Conservation (phyloP, 1,140 invertebrate genomes). For the Heliconius hermathena region DNA sequence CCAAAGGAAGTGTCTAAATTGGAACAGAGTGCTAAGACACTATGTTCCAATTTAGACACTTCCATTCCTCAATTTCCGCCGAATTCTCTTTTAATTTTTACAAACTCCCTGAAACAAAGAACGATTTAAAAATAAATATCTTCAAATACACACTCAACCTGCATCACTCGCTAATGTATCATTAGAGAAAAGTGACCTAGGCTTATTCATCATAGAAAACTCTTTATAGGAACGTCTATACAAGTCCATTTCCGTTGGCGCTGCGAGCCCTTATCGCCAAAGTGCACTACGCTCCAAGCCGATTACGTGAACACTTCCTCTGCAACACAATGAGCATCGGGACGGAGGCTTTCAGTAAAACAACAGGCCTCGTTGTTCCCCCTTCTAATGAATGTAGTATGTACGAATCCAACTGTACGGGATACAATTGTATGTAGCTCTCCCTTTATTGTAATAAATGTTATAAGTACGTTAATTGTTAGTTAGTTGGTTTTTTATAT, state of each 20-base stretch:
- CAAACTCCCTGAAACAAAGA: too few relatives aligned
- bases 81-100: too few relatives aligned
- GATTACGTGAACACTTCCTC: slow-evolving; percentile 40
- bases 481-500: not conserved
- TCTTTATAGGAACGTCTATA: slow-evolving; percentile 30
- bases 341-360: slow-evolving; percentile 35
- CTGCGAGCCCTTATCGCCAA: slow-evolving; percentile 39
- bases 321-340: slow-evolving; percentile 37
- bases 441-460: not conserved
- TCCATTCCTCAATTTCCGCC: too few relatives aligned
- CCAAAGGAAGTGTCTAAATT: too few relatives aligned
- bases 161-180: slow-evolving; percentile 20
- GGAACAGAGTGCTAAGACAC: too few relatives aligned
- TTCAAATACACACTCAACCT: not conserved
- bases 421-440: not conserved
- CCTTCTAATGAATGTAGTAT: slow-evolving; percentile 35
- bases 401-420: not conserved
- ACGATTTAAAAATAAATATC: not conserved
- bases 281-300: slow-evolving; percentile 43
- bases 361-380: slow-evolving; percentile 37
- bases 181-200: slow-evolving; percentile 16
- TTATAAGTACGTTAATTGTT: too few relatives aligned
- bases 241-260: slow-evolving; percentile 39
- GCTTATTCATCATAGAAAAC: slow-evolving; percentile 13
- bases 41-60: too few relatives aligned